These are phyloP conservation scores for Drosophila affinis DNA, from an alignment of 2,888 invertebrate species.

Conservation along the genomic window DNA sequence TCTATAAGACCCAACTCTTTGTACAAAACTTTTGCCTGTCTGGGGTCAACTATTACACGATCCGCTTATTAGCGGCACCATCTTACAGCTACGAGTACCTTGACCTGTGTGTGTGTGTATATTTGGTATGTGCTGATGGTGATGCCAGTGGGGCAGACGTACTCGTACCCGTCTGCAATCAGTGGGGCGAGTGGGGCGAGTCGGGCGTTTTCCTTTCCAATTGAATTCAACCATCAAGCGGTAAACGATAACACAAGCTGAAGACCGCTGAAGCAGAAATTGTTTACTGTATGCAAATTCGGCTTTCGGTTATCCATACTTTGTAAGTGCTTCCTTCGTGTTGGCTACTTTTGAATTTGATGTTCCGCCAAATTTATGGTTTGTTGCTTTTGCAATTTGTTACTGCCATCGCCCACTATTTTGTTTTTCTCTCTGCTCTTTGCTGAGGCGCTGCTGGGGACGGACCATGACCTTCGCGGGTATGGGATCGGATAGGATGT, in stretches of 20 bases:
- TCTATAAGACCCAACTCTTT: too few relatives aligned
- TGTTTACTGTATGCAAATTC: conserved; percentile 60
- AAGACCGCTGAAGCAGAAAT: conserved; percentile 39
- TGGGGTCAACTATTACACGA: neutral
- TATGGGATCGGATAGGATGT: conserved; percentile 3
- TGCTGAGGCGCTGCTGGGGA: conserved; percentile 2
- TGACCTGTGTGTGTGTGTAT: conserved; percentile 55
- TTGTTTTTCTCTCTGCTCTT: conserved; percentile 11
- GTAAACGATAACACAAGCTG: conserved; percentile 27
- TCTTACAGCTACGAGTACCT: conserved; percentile 51
- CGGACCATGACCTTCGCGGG: conserved; percentile 41
- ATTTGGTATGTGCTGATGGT: neutral
- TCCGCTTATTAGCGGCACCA: conserved; percentile 5
- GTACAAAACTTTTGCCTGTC: neutral
- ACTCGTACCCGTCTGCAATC: conserved; percentile 1
- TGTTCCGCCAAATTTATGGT: conserved; percentile 49
- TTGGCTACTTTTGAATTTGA: conserved; percentile 18
- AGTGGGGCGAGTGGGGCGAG: conserved; percentile 37
- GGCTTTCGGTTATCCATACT: conserved; percentile 28
- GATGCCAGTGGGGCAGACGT: neutral
- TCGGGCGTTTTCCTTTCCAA: conserved; percentile 58
- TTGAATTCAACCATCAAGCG: conserved; percentile 59
- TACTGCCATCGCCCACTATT: conserved; percentile 19
- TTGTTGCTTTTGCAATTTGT: conserved; percentile 38
- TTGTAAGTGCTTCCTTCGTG: conserved; percentile 42